phyloP scores from a whole-genome alignment of 2,113 vertebrate species.

The Archocentrus centrarchus region DNA sequence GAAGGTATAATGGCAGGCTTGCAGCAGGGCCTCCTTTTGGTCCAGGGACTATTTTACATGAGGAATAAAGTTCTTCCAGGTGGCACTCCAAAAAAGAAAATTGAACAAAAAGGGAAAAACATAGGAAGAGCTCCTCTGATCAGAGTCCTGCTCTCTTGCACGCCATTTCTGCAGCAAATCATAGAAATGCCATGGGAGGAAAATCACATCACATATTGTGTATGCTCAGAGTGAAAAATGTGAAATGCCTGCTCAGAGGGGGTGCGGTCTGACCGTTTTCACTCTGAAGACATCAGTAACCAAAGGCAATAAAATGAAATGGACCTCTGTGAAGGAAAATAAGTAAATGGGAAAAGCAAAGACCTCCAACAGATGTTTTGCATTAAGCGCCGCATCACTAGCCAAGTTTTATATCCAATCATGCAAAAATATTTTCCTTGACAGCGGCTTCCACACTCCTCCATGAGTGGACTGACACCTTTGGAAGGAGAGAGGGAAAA shows the following conservation, averaged over 20 bases:
- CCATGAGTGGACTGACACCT: slow-evolving; percentile 38
- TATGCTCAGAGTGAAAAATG: slow-evolving; percentile 24
- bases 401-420: slow-evolving; percentile 62
- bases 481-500: background rate
- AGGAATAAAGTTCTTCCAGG: background rate
- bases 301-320: slow-evolving; percentile 39
- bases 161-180: slow-evolving; percentile 9
- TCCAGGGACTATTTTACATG: background rate
- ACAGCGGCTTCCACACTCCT: slow-evolving; percentile 44
- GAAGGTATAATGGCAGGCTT: background rate
- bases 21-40: background rate
- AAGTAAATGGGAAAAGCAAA: slow-evolving; percentile 51
- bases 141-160: background rate
- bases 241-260: background rate
- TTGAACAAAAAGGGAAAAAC: background rate
- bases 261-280: slow-evolving; percentile 17
- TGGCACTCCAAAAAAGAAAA: background rate
- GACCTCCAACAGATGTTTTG: slow-evolving; percentile 58
- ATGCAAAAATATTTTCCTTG: slow-evolving; percentile 59
- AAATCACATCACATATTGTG: background rate
- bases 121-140: background rate
- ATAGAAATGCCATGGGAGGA: slow-evolving; percentile 1
- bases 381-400: slow-evolving; percentile 51
- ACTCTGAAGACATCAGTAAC: slow-evolving; percentile 44
- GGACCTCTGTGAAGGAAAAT: slow-evolving; percentile 46